Evolutionary conservation across 2,888 invertebrate species (phyloP).

Genomic region (Brachylomia viminalis): DNA sequence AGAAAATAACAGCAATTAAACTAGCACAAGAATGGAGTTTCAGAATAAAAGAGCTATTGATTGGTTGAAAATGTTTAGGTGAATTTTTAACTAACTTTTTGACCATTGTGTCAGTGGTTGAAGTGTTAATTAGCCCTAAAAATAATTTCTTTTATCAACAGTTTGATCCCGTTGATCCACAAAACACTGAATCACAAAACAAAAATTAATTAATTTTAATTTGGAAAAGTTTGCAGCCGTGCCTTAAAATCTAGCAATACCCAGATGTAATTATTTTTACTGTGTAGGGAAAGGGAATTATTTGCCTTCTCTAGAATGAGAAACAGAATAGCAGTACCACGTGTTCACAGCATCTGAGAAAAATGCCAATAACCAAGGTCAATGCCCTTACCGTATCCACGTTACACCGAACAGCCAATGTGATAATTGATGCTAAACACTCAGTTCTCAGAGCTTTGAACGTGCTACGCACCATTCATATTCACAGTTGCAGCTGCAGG

Average conservation of each 20-base stretch:
- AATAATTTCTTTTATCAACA: background rate
- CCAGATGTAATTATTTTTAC: too few species aligned
- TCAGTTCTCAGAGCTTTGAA: constrained; percentile 49
- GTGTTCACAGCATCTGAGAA: constrained; percentile 16
- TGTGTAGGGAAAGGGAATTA: too few species aligned
- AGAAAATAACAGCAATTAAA: too few species aligned
- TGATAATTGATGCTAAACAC: constrained; percentile 67
- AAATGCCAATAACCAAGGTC: constrained; percentile 57
- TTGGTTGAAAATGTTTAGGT: too few species aligned
- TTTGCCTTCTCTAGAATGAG: background rate
- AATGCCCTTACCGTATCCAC: constrained; percentile 44
- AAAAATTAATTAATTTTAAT: too few species aligned
- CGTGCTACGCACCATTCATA: constrained; percentile 57
- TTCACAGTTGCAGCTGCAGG: constrained; percentile 47
- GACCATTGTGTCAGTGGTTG: background rate
- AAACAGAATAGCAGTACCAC: background rate
- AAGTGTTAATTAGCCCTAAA: background rate
- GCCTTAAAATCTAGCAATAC: too few species aligned
- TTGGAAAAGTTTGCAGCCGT: background rate
- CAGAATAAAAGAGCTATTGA: too few species aligned
- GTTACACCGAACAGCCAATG: constrained; percentile 42
- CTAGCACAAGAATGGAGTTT: too few species aligned
- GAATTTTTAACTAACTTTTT: background rate
- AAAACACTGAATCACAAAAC: too few species aligned
- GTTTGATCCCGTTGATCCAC: background rate